Evolutionary conservation across 2,797 vertebrate species (phyloP).

Genomic region (Pseudochromis fuscus): DNA sequence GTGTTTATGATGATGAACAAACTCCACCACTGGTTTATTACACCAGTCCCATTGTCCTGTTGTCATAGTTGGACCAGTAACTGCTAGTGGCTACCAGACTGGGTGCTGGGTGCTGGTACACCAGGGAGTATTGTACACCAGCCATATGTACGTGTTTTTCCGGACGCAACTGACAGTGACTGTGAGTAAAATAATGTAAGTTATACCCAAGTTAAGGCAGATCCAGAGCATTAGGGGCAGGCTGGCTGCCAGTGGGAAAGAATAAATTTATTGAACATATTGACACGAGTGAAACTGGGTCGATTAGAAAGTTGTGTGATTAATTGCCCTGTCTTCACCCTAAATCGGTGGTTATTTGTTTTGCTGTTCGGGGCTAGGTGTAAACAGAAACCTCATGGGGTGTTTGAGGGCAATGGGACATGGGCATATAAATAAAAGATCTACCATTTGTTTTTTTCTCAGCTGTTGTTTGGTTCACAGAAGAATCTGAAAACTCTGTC

Average conservation of each 20-base stretch:
- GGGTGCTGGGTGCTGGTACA: too few relatives aligned
- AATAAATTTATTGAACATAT: background rate
- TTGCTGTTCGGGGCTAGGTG: background rate
- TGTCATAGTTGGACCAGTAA: background rate
- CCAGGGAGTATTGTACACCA: too few relatives aligned
- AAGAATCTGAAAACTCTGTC: background rate
- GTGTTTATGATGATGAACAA: background rate
- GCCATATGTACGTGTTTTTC: background rate
- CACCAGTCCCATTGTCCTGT: too few relatives aligned
- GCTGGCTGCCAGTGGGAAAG: background rate
- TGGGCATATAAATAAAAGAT: constrained; percentile 17
- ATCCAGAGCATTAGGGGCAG: background rate
- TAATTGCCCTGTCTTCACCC: background rate
- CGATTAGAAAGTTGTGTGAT: background rate
- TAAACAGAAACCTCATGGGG: background rate
- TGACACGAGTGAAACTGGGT: background rate
- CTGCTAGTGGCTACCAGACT: too few relatives aligned
- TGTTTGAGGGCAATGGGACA: background rate
- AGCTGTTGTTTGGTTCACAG: constrained; percentile 3
- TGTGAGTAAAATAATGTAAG: background rate
- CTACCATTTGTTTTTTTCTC: background rate
- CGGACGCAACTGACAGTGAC: background rate
- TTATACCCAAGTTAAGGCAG: background rate
- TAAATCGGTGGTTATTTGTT: background rate
- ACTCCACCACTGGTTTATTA: background rate